phyloP scores from a whole-genome alignment of 2,797 vertebrate genomes.

The Rhynchonycteris naso region DNA sequence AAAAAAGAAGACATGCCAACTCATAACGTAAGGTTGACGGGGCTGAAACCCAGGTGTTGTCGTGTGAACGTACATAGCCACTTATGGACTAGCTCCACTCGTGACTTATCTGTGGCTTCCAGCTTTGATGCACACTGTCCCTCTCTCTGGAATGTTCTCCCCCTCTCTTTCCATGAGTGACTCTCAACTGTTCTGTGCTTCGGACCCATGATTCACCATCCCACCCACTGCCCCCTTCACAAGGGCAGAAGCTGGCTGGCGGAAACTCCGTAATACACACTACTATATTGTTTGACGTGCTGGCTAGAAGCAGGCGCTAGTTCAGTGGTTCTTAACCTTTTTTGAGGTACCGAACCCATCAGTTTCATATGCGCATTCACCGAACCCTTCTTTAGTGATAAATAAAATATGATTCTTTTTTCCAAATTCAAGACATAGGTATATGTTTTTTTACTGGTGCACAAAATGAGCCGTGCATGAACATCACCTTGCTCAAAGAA shows the following conservation, averaged over 20 bases:
- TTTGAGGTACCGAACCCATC: too few species aligned
- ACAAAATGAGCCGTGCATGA: too few species aligned
- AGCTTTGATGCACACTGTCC: not conserved
- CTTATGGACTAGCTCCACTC: not conserved
- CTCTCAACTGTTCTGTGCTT: not conserved
- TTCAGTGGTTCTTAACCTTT: too few species aligned
- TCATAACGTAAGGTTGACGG: not conserved
- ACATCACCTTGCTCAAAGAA: too few species aligned
- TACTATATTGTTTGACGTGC: fast-evolving
- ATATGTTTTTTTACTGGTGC: too few species aligned
- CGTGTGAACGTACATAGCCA: not conserved
- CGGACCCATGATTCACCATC: fast-evolving
- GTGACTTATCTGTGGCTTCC: not conserved
- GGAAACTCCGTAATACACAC: not conserved
- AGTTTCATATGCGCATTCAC: too few species aligned
- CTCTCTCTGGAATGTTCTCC: not conserved
- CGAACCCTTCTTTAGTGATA: too few species aligned
- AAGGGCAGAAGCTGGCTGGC: not conserved
- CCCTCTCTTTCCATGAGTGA: not conserved
- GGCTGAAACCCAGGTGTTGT: not conserved
- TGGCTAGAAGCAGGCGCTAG: fast-evolving
- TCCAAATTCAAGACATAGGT: too few species aligned
- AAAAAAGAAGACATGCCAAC: not conserved
- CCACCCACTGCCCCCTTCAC: not conserved
- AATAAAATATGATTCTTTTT: too few species aligned